These are phyloP conservation scores for Cheirogaleus major DNA, from an alignment of 2,797 vertebrate genomes.

Conservation along the genomic window DNA sequence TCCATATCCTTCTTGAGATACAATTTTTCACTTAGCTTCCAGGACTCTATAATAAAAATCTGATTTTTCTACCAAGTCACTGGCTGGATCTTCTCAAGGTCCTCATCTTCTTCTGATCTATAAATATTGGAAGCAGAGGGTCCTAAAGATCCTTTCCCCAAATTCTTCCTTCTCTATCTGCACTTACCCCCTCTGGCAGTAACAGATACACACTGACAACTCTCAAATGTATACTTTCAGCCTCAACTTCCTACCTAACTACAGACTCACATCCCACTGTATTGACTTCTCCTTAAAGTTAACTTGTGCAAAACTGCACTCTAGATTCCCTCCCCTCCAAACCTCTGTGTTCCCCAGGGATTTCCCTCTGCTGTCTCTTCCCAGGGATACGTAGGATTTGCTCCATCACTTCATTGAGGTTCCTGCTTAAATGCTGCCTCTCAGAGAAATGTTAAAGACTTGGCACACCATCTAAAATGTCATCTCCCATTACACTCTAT, in stretches of 20 bases:
- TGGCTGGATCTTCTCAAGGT: background rate
- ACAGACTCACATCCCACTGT: background rate
- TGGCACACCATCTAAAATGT: background rate
- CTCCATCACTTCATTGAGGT: background rate
- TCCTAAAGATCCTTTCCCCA: background rate
- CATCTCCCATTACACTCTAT: too few relatives aligned
- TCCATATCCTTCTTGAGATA: background rate
- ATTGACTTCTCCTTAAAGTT: background rate
- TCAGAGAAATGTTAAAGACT: background rate
- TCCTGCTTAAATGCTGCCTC: background rate
- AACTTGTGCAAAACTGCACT: background rate
- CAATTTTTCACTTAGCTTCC: background rate
- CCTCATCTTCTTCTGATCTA: background rate
- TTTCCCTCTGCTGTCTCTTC: background rate
- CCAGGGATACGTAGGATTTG: background rate
- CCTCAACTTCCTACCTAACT: background rate
- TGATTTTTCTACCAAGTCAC: background rate
- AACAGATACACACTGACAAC: background rate
- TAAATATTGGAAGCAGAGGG: background rate
- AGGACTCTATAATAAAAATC: background rate
- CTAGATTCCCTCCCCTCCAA: background rate
- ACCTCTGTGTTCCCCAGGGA: background rate
- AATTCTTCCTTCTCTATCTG: background rate
- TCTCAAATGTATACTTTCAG: background rate
- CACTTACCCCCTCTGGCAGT: background rate